These are phyloP conservation scores for Mercenaria mercenaria DNA, from an alignment of 1,140 invertebrate genomes.

Conservation along the genomic window DNA sequence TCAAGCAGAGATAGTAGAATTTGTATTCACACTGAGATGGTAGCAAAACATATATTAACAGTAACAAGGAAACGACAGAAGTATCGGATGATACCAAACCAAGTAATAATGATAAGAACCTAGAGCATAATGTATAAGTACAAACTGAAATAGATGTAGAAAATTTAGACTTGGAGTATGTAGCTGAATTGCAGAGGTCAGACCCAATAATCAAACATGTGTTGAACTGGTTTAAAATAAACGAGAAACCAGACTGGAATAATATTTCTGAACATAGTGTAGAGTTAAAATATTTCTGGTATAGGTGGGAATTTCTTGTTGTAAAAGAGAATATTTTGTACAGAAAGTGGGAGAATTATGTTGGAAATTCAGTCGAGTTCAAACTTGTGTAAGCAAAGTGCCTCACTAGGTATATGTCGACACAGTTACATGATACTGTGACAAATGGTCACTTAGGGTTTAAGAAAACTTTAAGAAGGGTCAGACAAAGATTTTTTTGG, in stretches of 20 bases:
- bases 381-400: background rate
- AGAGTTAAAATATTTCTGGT: background rate
- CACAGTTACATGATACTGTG: no score
- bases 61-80: background rate
- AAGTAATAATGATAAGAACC: background rate
- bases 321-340: background rate
- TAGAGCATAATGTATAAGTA: background rate
- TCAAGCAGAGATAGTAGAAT: background rate
- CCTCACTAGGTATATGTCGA: background rate
- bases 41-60: background rate
- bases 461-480: background rate
- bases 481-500: background rate
- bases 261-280: background rate
- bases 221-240: background rate
- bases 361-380: background rate
- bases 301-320: background rate
- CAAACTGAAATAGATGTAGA: background rate
- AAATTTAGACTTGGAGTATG: background rate
- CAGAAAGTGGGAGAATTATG: background rate
- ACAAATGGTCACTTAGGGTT: background rate
- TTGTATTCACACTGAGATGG: background rate
- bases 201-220: background rate
- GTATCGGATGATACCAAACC: background rate
- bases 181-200: background rate
- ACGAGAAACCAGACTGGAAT: background rate